Evolutionary conservation across 2,888 invertebrate species (phyloP).

Genomic region (Cistogaster globosa): DNA sequence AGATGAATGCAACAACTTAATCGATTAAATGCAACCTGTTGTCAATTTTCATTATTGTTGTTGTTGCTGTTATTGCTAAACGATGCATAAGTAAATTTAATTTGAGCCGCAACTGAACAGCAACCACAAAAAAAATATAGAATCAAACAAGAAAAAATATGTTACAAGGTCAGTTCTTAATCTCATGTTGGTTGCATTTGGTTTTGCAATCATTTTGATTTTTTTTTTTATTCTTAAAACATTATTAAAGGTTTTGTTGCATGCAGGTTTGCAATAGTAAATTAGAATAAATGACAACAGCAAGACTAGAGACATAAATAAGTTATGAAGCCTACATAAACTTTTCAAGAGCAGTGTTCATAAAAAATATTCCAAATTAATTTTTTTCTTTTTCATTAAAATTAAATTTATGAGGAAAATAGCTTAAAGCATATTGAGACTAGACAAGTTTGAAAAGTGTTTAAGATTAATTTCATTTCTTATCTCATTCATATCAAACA

Average conservation of each 20-base stretch:
- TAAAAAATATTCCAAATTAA: not conserved
- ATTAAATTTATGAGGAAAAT: not conserved
- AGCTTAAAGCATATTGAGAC: not conserved
- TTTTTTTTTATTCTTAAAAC: not conserved
- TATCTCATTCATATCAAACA: too few relatives aligned
- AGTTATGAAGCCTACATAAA: not conserved
- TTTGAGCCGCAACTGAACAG: slow-evolving; percentile 51
- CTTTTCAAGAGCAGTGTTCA: not conserved
- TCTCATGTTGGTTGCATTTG: slow-evolving; percentile 37
- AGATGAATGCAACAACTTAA: slow-evolving; percentile 55
- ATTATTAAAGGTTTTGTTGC: too few relatives aligned
- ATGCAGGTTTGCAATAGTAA: not conserved
- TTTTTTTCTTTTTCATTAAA: not conserved
- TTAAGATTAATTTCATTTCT: too few relatives aligned
- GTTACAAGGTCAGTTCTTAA: slow-evolving; percentile 67
- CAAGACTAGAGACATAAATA: not conserved
- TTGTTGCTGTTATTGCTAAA: slow-evolving; percentile 35
- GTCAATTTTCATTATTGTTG: slow-evolving; percentile 31
- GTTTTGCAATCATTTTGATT: slow-evolving; percentile 15
- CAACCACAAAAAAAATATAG: slow-evolving; percentile 19
- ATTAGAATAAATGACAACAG: not conserved
- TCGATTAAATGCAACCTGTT: slow-evolving; percentile 65
- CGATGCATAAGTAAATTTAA: slow-evolving; percentile 65
- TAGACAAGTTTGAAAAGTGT: too few relatives aligned
- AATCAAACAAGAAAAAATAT: slow-evolving; percentile 53